These are phyloP conservation scores for Sebastes matsubarae DNA, from an alignment of 2,797 vertebrate genomes.

Conservation along the genomic window DNA sequence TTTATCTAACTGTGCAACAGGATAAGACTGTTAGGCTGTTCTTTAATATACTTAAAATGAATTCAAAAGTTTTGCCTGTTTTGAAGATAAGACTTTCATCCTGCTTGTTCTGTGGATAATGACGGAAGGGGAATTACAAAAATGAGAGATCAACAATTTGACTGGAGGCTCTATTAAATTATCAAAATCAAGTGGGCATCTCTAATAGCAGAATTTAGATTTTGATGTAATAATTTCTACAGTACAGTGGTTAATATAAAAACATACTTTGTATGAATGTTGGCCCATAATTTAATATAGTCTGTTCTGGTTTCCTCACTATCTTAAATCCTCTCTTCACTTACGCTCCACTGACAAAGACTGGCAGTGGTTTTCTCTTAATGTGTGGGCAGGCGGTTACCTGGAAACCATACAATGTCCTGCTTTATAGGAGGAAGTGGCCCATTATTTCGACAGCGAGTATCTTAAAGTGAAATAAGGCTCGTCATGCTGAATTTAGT, in stretches of 20 bases:
- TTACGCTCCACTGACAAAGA: background rate
- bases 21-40: background rate
- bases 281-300: background rate
- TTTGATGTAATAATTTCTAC: background rate
- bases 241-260: background rate
- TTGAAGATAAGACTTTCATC: background rate
- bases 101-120: background rate
- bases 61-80: background rate
- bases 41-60: background rate
- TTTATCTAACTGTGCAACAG: background rate
- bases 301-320: background rate
- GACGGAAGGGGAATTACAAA: background rate
- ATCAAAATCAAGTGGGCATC: background rate
- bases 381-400: slow-evolving; percentile 7
- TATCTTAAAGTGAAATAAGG: slow-evolving; percentile 48
- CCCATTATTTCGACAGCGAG: slow-evolving; percentile 40
- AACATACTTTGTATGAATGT: background rate
- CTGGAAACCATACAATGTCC: slow-evolving; percentile 29
- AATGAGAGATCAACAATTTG: background rate
- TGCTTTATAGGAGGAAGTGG: slow-evolving; percentile 22
- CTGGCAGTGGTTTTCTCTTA: background rate
- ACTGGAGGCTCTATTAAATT: background rate
- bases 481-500: slow-evolving; percentile 45
- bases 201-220: background rate
- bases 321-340: background rate